Base-by-base conservation (phyloP, 1,140 invertebrate species). In the Chymomyza costata region DNA sequence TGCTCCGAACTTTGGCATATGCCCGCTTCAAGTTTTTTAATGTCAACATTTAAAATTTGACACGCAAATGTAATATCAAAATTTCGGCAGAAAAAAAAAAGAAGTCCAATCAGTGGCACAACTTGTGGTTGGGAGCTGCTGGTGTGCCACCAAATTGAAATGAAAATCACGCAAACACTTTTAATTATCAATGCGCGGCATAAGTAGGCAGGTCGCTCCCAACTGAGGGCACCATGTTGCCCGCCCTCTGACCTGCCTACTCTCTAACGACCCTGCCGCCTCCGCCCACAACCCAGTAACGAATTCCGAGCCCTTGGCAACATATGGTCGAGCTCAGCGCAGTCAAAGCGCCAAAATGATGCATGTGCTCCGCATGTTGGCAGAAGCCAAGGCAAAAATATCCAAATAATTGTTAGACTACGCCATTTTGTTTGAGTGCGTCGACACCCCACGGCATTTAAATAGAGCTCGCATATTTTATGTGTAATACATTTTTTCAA, bases 101-200 rank as follows among this genome's bases (percentile, higher is more conserved):
- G 14, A 8, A 8, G 7, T 11, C 11, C 6, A 18, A n/a, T n/a
- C n/a, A n/a, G n/a, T 15, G 0, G 16, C 32, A 30, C 8, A 21
- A 18, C 3, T 18, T 15, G 19, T 10, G 21, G 21, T 3, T 25
- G 21, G n/a, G 21, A 25, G 21, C 8, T 5, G 21, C 3, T 5
- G 8, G 21, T 8, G 3, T 25, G 8, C 21, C 21, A 8, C 21
- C 21, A 8, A 21, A 39, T 37, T 37, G 7, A 51, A 34, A 51
- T 44, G 21, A 25, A 39, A 37, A 40, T 47, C 41, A 41, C 19
- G 49, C 18, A 55, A 17, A 7, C 39, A 49, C 8, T 55, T 49
- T 35, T 45, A 49, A 60, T 60, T 49, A 60, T 13, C 39, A 17
- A 21, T 30, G 28, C 13, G 13, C 13, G 13, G 6, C 32, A 25